Evolutionary conservation across 1,140 invertebrate genomes (phyloP).

Genomic region (Meloidogyne floridensis): DNA sequence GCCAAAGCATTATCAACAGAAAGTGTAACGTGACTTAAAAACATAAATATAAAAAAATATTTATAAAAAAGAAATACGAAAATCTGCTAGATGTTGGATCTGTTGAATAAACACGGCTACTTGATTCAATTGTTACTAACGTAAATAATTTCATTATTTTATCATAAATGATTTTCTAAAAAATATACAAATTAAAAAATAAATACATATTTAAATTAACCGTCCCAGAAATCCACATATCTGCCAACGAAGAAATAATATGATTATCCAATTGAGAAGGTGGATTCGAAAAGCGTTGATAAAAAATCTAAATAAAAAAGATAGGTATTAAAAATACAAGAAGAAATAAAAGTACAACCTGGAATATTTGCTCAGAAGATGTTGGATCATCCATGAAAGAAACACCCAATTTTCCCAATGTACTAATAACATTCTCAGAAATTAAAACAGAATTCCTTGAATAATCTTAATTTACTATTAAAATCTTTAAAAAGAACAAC

Average conservation of each 20-base stretch:
- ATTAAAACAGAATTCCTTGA: conserved; percentile 71
- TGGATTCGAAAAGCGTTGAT: conserved; percentile 88
- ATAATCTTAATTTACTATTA: neutral
- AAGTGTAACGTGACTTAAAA: conserved; percentile 78
- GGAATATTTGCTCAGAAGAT: conserved; percentile 65
- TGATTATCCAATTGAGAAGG: conserved; percentile 82
- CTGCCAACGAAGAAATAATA: conserved; percentile 94
- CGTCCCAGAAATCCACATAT: conserved; percentile 82
- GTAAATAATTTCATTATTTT: conserved; percentile 98
- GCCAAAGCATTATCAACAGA: conserved; percentile 90
- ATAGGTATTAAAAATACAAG: neutral
- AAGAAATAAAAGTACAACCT: conserved; percentile 36
- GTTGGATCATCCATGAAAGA: conserved; percentile 85
- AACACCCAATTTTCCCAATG: conserved; percentile 93
- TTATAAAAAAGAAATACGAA: conserved; percentile 28
- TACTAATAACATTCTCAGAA: conserved; percentile 92
- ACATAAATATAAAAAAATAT: conserved; percentile 4
- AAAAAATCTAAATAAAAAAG: conserved; percentile 77
- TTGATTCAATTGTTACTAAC: conserved; percentile 87
- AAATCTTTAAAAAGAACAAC: conserved; percentile 46
- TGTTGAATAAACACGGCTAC: conserved; percentile 81
- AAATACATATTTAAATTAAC: conserved; percentile 33
- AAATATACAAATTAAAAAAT: conserved; percentile 19
- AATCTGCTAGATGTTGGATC: conserved; percentile 69
- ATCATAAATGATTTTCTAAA: conserved; percentile 77